Conservation (phyloP, 2,113 vertebrate genomes). For the Pelecanus crispus region DNA sequence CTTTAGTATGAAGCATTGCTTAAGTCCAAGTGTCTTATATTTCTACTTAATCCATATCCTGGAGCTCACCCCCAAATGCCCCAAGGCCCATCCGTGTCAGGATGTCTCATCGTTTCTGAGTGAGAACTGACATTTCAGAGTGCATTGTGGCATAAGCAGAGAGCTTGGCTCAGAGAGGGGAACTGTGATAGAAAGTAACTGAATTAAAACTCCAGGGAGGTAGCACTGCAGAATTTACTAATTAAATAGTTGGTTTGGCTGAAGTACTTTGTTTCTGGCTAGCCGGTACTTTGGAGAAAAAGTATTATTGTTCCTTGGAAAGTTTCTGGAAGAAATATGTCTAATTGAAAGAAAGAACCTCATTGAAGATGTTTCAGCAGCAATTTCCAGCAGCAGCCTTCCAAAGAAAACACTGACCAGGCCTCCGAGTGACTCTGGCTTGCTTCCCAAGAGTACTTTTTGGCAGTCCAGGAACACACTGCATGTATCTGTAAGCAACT, state of each 20-base stretch:
- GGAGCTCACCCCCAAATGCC: background rate
- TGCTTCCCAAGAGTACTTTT: background rate
- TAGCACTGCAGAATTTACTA: background rate
- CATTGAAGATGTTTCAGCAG: background rate
- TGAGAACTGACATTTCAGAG: background rate
- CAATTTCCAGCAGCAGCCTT: background rate
- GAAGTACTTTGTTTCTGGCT: background rate
- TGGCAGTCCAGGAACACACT: background rate
- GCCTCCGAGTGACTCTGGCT: background rate
- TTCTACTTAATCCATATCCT: background rate
- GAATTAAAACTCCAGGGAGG: background rate
- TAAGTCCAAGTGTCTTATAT: background rate
- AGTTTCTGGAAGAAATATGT: background rate
- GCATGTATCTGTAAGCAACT: background rate
- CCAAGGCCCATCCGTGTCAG: background rate
- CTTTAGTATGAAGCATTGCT: background rate
- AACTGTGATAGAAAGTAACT: background rate
- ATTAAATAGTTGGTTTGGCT: background rate
- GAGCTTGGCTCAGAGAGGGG: background rate
- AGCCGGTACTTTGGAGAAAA: background rate
- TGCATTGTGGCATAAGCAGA: background rate
- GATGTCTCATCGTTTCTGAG: background rate
- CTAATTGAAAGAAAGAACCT: background rate
- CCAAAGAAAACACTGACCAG: background rate
- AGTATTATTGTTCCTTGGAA: background rate